Evolutionary conservation across 35 echinoderm and acorn worm species (phyloP), one percentile per base, ranked within the genome.

Genomic region (Lytechinus variegatus): DNA sequence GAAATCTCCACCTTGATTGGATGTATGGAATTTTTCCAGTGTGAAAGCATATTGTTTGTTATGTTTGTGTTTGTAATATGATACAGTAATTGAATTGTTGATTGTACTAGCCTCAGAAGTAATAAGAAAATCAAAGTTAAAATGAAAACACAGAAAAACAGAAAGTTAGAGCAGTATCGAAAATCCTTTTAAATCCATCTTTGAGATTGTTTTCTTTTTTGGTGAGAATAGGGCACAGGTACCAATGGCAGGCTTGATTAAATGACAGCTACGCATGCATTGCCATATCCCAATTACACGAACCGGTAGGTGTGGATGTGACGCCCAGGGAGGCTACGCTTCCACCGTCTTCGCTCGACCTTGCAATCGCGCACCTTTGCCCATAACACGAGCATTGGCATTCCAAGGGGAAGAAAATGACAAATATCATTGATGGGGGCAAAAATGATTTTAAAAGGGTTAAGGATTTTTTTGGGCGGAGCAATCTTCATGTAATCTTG

Each of bases 211-310:
- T 24, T 79, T 79, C 19, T 79, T 79, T 79, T 79, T 4, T 2
- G n/a, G 66, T 79, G 66, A 79, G 66, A 79, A 79, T n/a, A 24
- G 66, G 66, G n/a, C 66, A 79, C 16, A 16, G 61, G 61, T 58
- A 71, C 61, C 11, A 71, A 71, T 71, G 61, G 61, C 12, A 13
- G 66, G 66, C 66, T 79, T 79, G 66, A 79, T 79, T 79, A 79
- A 79, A 79, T 79, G 66, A 79, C 66, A 79, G 66, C 66, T 54
- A 90, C 52, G 88, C 52, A 90, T 90, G 88, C 28, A 90, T 90
- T 10, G 52, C 88, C 88, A 90, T 90, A 52, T 54, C 28, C 88
- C 88, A 90, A 90, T 90, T 90, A 90, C 88, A 90, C 28, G 52
- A 44, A 19, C 88, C 28, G 52, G 8, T 44, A 90, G 88, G 88